Evolutionary conservation across 2,888 invertebrate species (phyloP).

Genomic region (Neria commutata): DNA sequence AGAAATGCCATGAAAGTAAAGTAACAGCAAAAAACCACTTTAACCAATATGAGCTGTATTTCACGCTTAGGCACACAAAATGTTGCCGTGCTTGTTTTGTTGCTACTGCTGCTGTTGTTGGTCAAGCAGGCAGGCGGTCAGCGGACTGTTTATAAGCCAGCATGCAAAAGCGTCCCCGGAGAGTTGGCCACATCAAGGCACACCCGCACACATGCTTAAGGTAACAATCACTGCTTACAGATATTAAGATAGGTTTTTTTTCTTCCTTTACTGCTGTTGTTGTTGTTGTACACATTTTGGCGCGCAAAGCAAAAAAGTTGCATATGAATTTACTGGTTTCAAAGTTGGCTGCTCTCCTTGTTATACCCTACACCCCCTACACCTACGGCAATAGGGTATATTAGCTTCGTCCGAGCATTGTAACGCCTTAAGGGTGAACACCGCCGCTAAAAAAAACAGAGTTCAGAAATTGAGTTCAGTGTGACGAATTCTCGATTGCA

Average conservation of each 20-base stretch:
- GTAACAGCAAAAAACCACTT: not conserved
- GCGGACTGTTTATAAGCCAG: not conserved
- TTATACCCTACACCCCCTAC: too few relatives aligned
- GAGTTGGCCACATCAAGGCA: not conserved
- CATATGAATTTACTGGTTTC: slow-evolving; percentile 22
- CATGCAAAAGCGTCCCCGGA: not conserved
- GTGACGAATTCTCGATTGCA: too few relatives aligned
- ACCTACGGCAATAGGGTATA: too few relatives aligned
- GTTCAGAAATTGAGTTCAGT: too few relatives aligned
- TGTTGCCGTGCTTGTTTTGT: slow-evolving; percentile 5
- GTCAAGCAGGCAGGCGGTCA: not conserved
- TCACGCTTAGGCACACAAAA: slow-evolving; percentile 19
- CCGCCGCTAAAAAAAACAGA: not conserved
- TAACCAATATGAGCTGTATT: slow-evolving; percentile 12
- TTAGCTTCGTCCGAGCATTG: not conserved
- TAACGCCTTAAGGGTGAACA: not conserved
- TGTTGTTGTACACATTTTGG: too few relatives aligned
- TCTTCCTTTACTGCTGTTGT: too few relatives aligned
- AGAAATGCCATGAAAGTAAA: not conserved
- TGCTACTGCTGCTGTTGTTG: not conserved
- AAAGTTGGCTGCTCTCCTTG: not conserved
- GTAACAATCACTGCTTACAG: slow-evolving; percentile 17
- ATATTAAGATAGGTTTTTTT: not conserved
- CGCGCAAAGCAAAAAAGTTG: slow-evolving; percentile 1
- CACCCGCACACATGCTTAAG: slow-evolving; percentile 18